phyloP scores from a whole-genome alignment of 2,113 vertebrate species.

The Hippopotamus amphibius region DNA sequence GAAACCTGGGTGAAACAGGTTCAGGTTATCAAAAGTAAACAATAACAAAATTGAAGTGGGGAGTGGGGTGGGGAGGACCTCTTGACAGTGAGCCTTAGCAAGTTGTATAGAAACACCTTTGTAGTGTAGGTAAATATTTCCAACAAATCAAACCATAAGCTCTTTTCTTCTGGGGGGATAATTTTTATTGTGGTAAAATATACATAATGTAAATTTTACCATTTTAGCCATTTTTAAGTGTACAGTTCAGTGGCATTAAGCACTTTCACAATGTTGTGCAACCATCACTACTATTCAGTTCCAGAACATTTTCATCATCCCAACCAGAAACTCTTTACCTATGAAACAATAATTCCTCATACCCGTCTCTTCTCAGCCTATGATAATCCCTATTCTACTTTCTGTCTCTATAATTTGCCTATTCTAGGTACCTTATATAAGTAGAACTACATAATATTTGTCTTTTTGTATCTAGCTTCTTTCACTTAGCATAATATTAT shows the following conservation, averaged over 20 bases:
- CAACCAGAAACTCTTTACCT: background rate
- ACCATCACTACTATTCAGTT: background rate
- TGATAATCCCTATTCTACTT: background rate
- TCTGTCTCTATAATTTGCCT: background rate
- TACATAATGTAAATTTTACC: background rate
- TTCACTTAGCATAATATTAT: background rate
- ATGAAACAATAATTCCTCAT: background rate
- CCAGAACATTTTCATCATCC: background rate
- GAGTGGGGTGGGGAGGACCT: background rate
- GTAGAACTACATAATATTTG: background rate
- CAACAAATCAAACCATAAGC: background rate
- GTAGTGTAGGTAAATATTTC: background rate
- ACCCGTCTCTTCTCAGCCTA: background rate
- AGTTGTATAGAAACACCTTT: background rate
- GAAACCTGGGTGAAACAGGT: background rate
- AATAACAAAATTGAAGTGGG: background rate
- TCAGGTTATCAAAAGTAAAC: background rate
- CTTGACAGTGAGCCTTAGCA: background rate
- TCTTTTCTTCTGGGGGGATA: background rate
- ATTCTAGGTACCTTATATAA: background rate
- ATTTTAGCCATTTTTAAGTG: background rate
- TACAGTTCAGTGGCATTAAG: background rate
- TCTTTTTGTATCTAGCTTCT: background rate
- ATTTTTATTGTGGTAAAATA: background rate
- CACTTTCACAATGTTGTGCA: background rate